Percentiles rank a stretch among this genome's conserved stretches.
Conservation (phyloP, 2,888 invertebrate genomes). For the Argyresthia goedartella region DNA sequence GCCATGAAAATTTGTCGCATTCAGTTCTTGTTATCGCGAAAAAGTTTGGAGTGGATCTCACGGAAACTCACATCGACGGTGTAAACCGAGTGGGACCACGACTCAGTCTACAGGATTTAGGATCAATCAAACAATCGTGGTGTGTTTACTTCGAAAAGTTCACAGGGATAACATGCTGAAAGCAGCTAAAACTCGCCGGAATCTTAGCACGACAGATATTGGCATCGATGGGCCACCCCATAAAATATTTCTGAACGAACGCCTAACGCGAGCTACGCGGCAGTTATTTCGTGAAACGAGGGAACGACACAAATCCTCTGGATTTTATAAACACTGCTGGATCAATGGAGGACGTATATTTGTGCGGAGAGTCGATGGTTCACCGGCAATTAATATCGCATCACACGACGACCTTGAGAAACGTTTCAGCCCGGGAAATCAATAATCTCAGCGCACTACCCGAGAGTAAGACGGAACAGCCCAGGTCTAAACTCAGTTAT, state of each 20-base stretch:
- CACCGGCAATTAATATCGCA: neutral
- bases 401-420: neutral
- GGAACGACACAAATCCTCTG: neutral
- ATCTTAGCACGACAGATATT: neutral
- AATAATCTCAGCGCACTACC: neutral
- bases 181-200: neutral
- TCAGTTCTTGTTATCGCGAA: neutral
- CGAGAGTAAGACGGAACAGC: neutral
- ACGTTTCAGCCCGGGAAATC: neutral
- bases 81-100: neutral
- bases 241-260: neutral
- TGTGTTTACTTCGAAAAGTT: neutral
- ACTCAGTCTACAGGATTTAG: neutral
- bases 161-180: neutral
- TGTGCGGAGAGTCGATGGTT: neutral
- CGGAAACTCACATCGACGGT: neutral
- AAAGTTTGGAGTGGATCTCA: neutral
- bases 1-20: neutral
- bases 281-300: conserved; percentile 1
- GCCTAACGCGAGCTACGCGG: neutral
- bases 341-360: neutral
- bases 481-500: neutral
- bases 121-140: neutral
- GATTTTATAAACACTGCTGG: neutral
- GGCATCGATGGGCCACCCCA: neutral